Evolutionary conservation across 2,113 vertebrate species (phyloP).

Genomic region (Morone chrysops): DNA sequence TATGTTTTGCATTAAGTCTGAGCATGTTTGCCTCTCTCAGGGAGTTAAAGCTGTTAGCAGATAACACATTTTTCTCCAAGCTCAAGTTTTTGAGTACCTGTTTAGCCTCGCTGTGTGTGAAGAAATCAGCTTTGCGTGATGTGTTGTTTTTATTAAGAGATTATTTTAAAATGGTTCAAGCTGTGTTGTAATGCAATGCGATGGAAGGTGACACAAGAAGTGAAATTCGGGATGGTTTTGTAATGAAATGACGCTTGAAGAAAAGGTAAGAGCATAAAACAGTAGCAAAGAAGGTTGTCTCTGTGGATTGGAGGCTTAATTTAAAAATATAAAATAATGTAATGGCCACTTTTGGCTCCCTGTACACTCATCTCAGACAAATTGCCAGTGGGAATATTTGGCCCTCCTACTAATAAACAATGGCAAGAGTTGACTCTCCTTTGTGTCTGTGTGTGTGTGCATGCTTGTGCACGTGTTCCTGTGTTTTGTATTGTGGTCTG

Average conservation of each 20-base stretch:
- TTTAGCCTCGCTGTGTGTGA: conserved; percentile 15
- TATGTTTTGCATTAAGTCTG: conserved; percentile 66
- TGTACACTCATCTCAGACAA: conserved; percentile 34
- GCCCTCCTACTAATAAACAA: conserved; percentile 63
- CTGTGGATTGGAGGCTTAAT: conserved; percentile 25
- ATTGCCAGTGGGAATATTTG: conserved; percentile 61
- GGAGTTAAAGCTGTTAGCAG: conserved; percentile 56
- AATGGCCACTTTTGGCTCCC: conserved; percentile 52
- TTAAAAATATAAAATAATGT: conserved; percentile 1
- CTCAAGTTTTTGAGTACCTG: conserved; percentile 27
- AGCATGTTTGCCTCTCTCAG: conserved; percentile 60
- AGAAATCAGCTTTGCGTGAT: not conserved
- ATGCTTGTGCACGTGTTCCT: conserved; percentile 18
- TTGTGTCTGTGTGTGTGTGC: conserved; percentile 1
- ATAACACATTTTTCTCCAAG: conserved; percentile 55
- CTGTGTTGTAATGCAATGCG: not conserved
- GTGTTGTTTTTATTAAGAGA: conserved; percentile 31
- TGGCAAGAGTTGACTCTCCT: conserved; percentile 42
- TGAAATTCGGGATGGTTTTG: conserved; percentile 7
- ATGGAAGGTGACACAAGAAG: not conserved
- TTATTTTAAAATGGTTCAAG: conserved; percentile 27
- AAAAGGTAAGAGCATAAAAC: conserved; percentile 2
- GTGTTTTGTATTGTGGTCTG: conserved; percentile 64
- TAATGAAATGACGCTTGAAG: not conserved
- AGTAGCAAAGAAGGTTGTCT: conserved; percentile 18